Conservation (phyloP, 2,888 invertebrate species). For the Clitarchus hookeri region DNA sequence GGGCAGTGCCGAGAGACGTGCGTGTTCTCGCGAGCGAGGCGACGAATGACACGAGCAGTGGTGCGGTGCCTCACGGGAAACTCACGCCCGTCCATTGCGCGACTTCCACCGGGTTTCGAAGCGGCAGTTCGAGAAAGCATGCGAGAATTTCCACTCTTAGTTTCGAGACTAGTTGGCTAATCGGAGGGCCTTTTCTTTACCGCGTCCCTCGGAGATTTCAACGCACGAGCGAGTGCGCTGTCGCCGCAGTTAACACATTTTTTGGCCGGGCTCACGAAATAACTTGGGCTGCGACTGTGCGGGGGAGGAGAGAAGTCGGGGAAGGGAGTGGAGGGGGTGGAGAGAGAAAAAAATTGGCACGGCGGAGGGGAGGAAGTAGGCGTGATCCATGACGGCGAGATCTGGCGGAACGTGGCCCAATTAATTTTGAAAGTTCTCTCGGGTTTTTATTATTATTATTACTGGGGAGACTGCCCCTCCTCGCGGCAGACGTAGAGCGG, state of each 20-base stretch:
- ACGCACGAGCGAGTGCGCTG: not conserved
- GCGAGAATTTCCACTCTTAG: not conserved
- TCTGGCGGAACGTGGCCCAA: conserved; percentile 14
- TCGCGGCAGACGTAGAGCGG: not conserved
- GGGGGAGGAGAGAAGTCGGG: not conserved
- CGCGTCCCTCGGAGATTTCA: conserved; percentile 7
- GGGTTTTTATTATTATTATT: not conserved
- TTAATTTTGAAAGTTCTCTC: not conserved
- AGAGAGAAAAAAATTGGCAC: not conserved
- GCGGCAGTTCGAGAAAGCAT: not conserved
- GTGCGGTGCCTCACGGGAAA: not conserved
- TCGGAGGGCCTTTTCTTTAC: not conserved
- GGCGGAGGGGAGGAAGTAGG: not conserved
- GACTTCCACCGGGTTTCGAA: not conserved
- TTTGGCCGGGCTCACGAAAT: not conserved
- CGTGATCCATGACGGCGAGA: conserved; percentile 9
- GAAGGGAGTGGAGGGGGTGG: not conserved
- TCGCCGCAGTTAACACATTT: not conserved
- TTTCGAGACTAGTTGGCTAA: not conserved
- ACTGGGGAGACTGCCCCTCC: not conserved
- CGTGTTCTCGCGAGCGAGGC: not conserved
- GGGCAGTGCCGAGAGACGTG: too few relatives aligned
- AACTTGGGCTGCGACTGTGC: not conserved
- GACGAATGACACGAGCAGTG: not conserved
- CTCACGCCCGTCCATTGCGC: too few relatives aligned